These are phyloP conservation scores for Molossus alvarezi DNA, from an alignment of 2,797 vertebrate genomes.

Conservation along the genomic window DNA sequence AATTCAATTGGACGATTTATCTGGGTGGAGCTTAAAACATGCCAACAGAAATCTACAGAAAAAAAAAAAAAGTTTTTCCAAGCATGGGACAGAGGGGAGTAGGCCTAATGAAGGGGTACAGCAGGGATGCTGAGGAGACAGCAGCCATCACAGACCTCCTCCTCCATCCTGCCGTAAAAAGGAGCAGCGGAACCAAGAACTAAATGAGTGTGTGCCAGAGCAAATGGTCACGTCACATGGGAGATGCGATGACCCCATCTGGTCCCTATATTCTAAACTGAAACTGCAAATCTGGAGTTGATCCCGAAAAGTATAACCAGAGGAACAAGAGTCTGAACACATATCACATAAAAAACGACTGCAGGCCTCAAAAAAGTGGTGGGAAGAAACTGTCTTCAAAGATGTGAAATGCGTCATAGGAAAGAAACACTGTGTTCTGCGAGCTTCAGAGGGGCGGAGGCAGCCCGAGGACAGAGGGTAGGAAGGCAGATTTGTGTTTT, in stretches of 20 bases:
- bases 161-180: constrained; percentile 9
- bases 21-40: not conserved
- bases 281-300: constrained; percentile 27
- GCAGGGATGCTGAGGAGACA: not conserved
- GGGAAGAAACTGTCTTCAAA: not conserved
- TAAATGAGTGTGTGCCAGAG: not conserved
- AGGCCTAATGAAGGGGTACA: not conserved
- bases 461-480: not conserved
- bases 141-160: not conserved
- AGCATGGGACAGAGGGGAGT: not conserved
- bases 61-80: not conserved
- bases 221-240: not conserved
- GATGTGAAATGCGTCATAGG: not conserved
- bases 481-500: not conserved
- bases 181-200: not conserved
- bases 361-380: not conserved
- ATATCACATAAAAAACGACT: not conserved
- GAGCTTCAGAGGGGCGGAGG: not conserved
- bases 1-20: not conserved
- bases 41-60: not conserved
- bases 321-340: not conserved
- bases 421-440: not conserved
- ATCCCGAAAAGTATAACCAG: not conserved
- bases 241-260: not conserved
- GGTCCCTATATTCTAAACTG: not conserved